phyloP scores from a whole-genome alignment of 2,113 vertebrate genomes.

The Phalacrocorax pelagicus region DNA sequence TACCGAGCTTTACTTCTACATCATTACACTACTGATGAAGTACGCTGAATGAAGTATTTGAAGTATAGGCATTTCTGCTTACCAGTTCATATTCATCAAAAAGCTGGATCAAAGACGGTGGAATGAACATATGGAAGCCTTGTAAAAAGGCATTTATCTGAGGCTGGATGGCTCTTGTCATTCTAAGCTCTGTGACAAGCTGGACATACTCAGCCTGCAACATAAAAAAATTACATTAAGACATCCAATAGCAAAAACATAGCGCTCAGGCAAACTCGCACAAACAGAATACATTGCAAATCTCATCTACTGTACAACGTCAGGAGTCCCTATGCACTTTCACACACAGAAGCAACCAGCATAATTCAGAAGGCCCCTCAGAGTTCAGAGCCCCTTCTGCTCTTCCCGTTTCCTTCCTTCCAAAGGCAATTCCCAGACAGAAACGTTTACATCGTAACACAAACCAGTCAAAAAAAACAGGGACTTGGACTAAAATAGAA shows the following conservation, averaged over 20 bases:
- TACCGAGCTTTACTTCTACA: neutral
- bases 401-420: neutral
- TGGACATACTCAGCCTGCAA: constrained; percentile 96
- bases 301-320: neutral
- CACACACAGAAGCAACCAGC: neutral
- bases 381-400: neutral
- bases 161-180: constrained; percentile 98
- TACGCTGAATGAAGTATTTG: neutral
- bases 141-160: constrained; percentile 98
- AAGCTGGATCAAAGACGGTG: constrained; percentile 93
- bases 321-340: neutral
- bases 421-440: neutral
- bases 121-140: constrained; percentile 98
- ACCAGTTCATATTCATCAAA: constrained; percentile 99
- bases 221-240: neutral
- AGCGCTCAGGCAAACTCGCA: neutral
- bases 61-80: constrained; percentile 55
- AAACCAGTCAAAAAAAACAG: neutral
- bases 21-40: neutral
- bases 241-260: neutral
- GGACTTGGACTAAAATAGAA: neutral
- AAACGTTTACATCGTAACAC: neutral
- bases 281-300: neutral
- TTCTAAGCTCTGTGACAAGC: constrained; percentile 96
- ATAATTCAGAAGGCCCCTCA: neutral